Base-by-base conservation (phyloP, 2,888 invertebrate genomes). In the Catocala sponsa region DNA sequence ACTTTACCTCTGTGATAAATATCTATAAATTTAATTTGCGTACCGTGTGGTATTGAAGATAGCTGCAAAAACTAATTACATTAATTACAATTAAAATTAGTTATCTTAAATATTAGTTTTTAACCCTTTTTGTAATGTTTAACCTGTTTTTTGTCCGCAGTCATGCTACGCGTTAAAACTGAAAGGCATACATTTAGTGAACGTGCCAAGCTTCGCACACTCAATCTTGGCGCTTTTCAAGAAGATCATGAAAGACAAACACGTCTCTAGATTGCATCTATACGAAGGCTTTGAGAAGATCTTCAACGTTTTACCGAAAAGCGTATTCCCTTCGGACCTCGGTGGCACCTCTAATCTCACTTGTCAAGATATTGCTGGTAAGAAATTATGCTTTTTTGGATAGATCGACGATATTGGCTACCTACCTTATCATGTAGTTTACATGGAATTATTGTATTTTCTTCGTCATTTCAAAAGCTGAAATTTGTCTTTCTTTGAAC, bases 191-290 rank as follows among this genome's bases (percentile, higher is more conserved):
- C 91, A 94, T 62, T 66, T 90, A 2, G 61, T 94, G 2, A 92
- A 93, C 61, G 74, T 86, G 0, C 88, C 91, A 0, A 10, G 80
- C 0, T 85, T 86, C 25, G 81, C 78, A 5, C 55, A 89, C 0
- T 63, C 73, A 0, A 68, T 73, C 42, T 44, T 75, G 35, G 53
- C 68, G 0, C 55, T 73, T 0, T 70, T 90, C 25, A 94, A 88
- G 68, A 86, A 84, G 15, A 81, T 90, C 50, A 70, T 91, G 41
- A 90, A 88, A 54, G 80, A 87, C 0, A 94, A 95, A 71, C 66
- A 94, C 9, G 75, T 85, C 13, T 83, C 89, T 1, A 76, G 58
- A 72, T 59, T 59, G 38, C 76, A 73, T 33, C 46, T 73, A 2
- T 65, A 73, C 25, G 61, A 71, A 0, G 33, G 10, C 4, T 63